Percentiles rank a stretch among this genome's conserved stretches.
Evolutionary conservation across 2,797 vertebrate genomes (phyloP).

Genomic region (Labroides dimidiatus): DNA sequence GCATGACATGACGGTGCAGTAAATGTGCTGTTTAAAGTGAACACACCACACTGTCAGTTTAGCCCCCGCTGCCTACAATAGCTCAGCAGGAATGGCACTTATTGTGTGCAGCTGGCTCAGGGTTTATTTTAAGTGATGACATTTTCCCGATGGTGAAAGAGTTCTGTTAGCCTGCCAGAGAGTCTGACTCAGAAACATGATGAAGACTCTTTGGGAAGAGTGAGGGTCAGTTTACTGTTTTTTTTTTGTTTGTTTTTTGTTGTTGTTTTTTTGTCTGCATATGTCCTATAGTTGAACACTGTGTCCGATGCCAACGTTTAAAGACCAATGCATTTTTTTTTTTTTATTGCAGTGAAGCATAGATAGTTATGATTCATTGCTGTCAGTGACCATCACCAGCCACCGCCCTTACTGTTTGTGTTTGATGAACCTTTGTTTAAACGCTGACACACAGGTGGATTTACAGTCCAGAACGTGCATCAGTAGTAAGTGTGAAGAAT

Average conservation of each 20-base stretch:
- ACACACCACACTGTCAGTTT: conserved; percentile 7
- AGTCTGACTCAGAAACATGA: conserved; percentile 15
- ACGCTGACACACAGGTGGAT: not conserved
- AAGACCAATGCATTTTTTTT: too few relatives aligned
- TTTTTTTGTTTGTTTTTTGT: not conserved
- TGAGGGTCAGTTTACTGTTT: conserved; percentile 1
- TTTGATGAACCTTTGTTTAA: conserved; percentile 14
- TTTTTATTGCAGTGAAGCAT: too few relatives aligned
- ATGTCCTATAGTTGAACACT: too few relatives aligned
- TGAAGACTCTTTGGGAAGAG: conserved; percentile 15
- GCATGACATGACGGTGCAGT: not conserved
- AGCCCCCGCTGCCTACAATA: conserved; percentile 31
- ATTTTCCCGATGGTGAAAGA: conserved; percentile 42
- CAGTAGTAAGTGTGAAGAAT: not conserved
- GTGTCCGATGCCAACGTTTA: too few relatives aligned
- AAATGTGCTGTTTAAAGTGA: conserved; percentile 7
- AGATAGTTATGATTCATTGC: too few relatives aligned
- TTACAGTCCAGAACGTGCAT: not conserved
- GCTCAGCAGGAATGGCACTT: conserved; percentile 43
- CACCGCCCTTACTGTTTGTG: too few relatives aligned
- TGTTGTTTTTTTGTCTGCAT: too few relatives aligned
- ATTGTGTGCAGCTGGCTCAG: conserved; percentile 45
- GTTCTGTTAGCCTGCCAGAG: conserved; percentile 3
- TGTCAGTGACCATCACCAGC: too few relatives aligned
- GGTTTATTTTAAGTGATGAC: conserved; percentile 69